A percentile compares a stretch with the other conserved stretches of the same genome.
phyloP scores from a whole-genome alignment of 2,113 vertebrate genomes.

The Nerophis ophidion region DNA sequence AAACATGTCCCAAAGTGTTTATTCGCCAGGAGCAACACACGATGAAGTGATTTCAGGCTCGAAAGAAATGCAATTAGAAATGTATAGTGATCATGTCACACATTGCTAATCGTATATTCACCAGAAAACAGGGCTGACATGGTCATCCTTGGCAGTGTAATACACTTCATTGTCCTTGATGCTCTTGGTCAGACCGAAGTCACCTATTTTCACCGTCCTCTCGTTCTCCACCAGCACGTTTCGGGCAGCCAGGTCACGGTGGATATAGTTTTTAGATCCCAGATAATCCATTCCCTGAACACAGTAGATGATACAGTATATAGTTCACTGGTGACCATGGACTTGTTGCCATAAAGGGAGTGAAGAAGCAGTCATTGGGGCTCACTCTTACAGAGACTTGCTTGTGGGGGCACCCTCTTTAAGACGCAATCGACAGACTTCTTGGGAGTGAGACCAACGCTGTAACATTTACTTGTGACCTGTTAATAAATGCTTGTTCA shows the following conservation, averaged over 20 bases:
- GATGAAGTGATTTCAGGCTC: not conserved
- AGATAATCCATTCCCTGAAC: constrained; percentile 92
- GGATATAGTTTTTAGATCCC: constrained; percentile 88
- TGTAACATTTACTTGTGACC: no score
- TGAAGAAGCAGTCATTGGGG: no score
- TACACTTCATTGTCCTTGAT: constrained; percentile 94
- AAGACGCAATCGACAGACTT: no score
- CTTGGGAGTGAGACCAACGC: no score
- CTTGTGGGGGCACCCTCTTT: no score
- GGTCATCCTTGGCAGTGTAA: constrained; percentile 92
- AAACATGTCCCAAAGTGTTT: not conserved
- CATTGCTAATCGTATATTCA: constrained; percentile 40
- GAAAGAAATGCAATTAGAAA: not conserved
- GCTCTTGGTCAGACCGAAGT: constrained; percentile 94
- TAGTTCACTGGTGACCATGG: not conserved
- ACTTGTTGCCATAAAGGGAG: no score
- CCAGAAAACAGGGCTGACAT: constrained; percentile 96
- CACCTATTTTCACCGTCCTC: constrained; percentile 91
- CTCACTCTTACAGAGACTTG: no score
- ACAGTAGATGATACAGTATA: not conserved
- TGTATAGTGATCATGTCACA: no score
- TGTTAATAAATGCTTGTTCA: no score
- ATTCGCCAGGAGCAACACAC: not conserved
- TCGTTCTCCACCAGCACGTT: constrained; percentile 95
- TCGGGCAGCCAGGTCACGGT: constrained; percentile 90